Percentiles rank a stretch among this genome's conserved stretches.
Conservation (phyloP, 2,113 vertebrate genomes). For the Chrysochloris asiatica region DNA sequence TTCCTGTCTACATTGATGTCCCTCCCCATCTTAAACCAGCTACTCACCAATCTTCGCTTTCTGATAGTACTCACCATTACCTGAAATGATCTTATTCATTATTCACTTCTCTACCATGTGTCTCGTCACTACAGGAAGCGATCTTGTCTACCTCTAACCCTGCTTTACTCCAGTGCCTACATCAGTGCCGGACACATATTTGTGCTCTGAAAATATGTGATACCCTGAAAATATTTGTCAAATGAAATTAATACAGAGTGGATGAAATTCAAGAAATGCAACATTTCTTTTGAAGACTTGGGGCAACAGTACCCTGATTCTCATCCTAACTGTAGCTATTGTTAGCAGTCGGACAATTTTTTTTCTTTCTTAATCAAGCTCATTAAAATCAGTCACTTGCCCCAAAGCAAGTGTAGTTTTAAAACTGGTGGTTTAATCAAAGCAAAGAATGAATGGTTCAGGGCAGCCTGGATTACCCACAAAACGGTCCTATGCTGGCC, state of each 20-base stretch:
- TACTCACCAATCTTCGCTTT: background rate
- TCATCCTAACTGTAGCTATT: background rate
- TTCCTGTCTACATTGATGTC: fast-evolving
- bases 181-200: background rate
- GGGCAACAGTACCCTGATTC: background rate
- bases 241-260: background rate
- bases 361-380: slow-evolving; percentile 45
- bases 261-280: background rate
- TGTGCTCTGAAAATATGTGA: background rate
- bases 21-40: background rate
- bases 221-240: background rate
- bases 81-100: background rate
- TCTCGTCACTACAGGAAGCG: background rate
- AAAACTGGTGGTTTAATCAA: slow-evolving; percentile 21
- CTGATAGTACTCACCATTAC: background rate
- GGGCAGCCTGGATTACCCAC: background rate
- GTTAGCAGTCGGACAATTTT: background rate
- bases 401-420: background rate
- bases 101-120: background rate
- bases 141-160: background rate
- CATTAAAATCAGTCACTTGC: slow-evolving; percentile 39
- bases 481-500: background rate
- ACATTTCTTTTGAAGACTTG: background rate
- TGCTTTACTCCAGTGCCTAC: background rate
- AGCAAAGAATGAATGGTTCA: background rate